Conservation (phyloP, 2,113 vertebrate genomes). For the Rhea americana region DNA sequence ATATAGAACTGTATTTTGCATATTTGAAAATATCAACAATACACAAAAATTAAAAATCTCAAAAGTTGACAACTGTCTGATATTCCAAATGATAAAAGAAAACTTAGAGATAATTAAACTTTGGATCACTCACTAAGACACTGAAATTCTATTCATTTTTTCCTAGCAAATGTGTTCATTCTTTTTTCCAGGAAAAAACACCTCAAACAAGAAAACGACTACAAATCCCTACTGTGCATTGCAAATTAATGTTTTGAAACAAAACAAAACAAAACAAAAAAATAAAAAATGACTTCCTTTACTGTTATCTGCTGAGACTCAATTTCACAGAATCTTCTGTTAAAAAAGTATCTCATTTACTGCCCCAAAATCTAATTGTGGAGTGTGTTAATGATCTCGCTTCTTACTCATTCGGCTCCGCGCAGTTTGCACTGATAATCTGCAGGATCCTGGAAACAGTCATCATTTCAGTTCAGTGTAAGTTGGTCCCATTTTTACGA, state of each 20-base stretch:
- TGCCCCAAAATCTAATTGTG: background rate
- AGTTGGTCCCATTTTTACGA: background rate
- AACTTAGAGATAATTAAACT: background rate
- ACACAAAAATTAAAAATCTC: background rate
- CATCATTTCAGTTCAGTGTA: background rate
- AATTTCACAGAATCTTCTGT: background rate
- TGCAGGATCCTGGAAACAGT: background rate
- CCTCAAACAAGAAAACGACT: background rate
- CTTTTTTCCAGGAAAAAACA: background rate
- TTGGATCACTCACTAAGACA: background rate
- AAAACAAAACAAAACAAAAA: background rate
- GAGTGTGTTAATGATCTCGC: background rate
- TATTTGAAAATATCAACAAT: background rate
- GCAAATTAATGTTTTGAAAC: background rate
- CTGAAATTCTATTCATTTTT: background rate
- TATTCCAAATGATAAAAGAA: background rate
- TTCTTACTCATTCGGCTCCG: background rate
- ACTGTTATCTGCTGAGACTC: background rate
- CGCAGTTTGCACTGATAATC: background rate
- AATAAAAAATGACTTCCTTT: background rate
- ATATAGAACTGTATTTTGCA: fast-evolving
- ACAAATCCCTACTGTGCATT: background rate
- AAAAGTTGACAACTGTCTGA: background rate
- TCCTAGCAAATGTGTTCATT: background rate
- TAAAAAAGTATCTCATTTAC: background rate